phyloP scores from a whole-genome alignment of 2,888 invertebrate species.

The Epinotia nisella region DNA sequence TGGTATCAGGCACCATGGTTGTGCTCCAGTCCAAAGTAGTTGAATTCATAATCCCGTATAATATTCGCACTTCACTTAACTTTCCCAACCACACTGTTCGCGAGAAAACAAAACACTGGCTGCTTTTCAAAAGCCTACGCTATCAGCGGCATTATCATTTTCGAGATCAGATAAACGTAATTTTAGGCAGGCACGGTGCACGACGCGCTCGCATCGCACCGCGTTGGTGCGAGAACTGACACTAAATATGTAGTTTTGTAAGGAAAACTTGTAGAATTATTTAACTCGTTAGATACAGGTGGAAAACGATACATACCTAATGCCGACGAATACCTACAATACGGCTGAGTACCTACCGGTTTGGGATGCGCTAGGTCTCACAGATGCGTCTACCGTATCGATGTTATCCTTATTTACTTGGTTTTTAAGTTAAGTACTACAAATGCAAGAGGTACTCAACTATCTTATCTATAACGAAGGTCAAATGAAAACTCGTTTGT shows the following conservation, averaged over 20 bases:
- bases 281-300: slow-evolving; percentile 45
- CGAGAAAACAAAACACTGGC: slow-evolving; percentile 56
- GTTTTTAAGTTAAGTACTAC: slow-evolving; percentile 10
- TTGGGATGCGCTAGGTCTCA: neutral
- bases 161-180: slow-evolving; percentile 63
- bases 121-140: slow-evolving; percentile 47
- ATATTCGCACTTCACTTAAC: slow-evolving; percentile 55
- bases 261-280: slow-evolving; percentile 50
- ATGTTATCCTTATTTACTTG: neutral
- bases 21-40: slow-evolving; percentile 49
- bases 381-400: neutral
- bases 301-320: slow-evolving; percentile 23
- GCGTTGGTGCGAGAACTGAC: slow-evolving; percentile 46
- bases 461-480: slow-evolving; percentile 28
- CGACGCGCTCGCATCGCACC: slow-evolving; percentile 17
- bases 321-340: neutral
- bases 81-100: slow-evolving; percentile 49
- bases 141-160: slow-evolving; percentile 54
- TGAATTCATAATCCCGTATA: slow-evolving; percentile 55
- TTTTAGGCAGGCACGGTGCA: slow-evolving; percentile 8
- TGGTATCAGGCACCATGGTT: slow-evolving; percentile 50
- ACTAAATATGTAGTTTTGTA: slow-evolving; percentile 48
- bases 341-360: slow-evolving; percentile 7
- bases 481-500: neutral
- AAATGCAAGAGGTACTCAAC: neutral